phyloP scores from a whole-genome alignment of 1,140 invertebrate species.

The Tenebrio molitor region DNA sequence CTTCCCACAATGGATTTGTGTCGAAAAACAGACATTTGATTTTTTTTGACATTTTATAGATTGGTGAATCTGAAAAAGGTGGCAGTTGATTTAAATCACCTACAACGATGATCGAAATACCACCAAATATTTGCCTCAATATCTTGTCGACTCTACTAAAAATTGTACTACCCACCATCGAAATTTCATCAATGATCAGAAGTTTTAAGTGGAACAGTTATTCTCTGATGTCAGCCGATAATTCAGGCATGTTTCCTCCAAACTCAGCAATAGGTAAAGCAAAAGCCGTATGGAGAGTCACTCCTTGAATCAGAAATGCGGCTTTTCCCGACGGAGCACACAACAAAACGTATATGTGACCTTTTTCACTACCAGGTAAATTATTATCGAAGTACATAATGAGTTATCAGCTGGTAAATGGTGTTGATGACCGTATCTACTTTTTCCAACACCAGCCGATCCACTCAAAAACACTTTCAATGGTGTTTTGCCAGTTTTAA shows the following conservation, averaged over 20 bases:
- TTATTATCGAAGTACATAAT: conserved; percentile 52
- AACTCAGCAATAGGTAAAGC: conserved; percentile 57
- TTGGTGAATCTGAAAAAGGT: no score
- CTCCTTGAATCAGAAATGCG: conserved; percentile 61
- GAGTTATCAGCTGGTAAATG: conserved; percentile 49
- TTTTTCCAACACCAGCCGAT: conserved; percentile 55
- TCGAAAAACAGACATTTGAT: no score
- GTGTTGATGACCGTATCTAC: conserved; percentile 48
- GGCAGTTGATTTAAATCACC: conserved; percentile 56
- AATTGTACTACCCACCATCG: conserved; percentile 61
- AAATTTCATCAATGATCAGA: conserved; percentile 66
- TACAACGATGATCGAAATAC: conserved; percentile 55
- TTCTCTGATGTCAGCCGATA: conserved; percentile 54
- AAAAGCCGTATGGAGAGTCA: conserved; percentile 63
- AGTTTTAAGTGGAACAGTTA: conserved; percentile 50
- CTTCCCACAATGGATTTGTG: no score
- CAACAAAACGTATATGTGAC: conserved; percentile 55
- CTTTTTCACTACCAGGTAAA: conserved; percentile 39
- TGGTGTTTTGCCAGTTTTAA: conserved; percentile 46
- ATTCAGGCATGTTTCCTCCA: conserved; percentile 15
- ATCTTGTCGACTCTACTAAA: conserved; percentile 58
- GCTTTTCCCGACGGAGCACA: conserved; percentile 64
- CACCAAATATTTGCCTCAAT: conserved; percentile 63
- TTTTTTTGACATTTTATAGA: no score
- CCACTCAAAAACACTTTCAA: conserved; percentile 54